These are phyloP conservation scores for Nomia melanderi DNA, from an alignment of 1,140 invertebrate genomes.

Conservation along the genomic window DNA sequence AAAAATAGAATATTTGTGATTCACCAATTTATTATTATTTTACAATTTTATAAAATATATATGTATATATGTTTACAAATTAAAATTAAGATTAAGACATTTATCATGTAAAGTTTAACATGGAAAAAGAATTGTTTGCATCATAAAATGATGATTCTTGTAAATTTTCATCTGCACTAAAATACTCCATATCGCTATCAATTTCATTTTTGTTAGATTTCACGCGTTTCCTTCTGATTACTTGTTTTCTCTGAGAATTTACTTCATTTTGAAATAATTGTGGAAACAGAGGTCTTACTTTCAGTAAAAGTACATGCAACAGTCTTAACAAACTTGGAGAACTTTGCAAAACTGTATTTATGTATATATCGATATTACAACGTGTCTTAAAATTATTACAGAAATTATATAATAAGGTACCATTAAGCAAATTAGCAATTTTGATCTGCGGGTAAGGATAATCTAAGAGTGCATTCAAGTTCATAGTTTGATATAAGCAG, in stretches of 20 bases:
- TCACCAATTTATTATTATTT: background rate
- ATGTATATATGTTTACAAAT: background rate
- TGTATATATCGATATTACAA: conserved; percentile 80
- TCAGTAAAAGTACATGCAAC: conserved; percentile 66
- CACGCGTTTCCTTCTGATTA: conserved; percentile 30
- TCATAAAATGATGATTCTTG: conserved; percentile 53
- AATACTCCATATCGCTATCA: conserved; percentile 21
- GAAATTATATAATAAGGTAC: conserved; percentile 88
- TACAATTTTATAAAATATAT: conserved; percentile 1
- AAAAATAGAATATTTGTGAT: background rate
- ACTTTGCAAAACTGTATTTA: conserved; percentile 80
- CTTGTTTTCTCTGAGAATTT: conserved; percentile 33
- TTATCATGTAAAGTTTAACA: conserved; percentile 14
- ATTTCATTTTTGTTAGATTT: conserved; percentile 11
- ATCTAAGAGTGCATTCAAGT: conserved; percentile 85
- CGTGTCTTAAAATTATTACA: conserved; percentile 82
- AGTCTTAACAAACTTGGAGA: conserved; percentile 80
- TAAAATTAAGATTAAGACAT: background rate
- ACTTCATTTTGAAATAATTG: conserved; percentile 10
- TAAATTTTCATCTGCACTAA: conserved; percentile 30
- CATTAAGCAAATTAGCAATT: conserved; percentile 85
- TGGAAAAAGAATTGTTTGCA: conserved; percentile 64
- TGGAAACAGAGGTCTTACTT: conserved; percentile 53
- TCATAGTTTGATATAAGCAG: conserved; percentile 83
- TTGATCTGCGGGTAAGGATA: conserved; percentile 81